A percentile compares a stretch with the other conserved stretches of the same genome.
phyloP scores from a whole-genome alignment of 2,797 vertebrate species.

The Melanotaenia boesemani region DNA sequence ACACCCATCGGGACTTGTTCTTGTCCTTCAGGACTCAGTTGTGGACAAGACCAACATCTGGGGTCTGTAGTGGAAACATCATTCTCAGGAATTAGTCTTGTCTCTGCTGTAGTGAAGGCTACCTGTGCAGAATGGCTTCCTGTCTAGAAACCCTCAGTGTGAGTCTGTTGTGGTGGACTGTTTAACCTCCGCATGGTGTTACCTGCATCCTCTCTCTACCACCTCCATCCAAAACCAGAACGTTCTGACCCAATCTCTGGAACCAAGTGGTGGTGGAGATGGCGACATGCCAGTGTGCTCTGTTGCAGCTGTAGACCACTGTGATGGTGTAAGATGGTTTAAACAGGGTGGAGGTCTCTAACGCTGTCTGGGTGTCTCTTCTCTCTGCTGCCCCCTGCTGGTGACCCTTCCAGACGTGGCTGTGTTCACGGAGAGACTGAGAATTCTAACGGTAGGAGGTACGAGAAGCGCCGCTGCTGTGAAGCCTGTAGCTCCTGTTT shows the following conservation, averaged over 20 bases:
- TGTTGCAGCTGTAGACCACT: neutral
- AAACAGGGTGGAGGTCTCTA: slow-evolving; percentile 58
- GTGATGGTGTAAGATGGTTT: slow-evolving; percentile 9
- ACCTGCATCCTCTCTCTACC: slow-evolving; percentile 25
- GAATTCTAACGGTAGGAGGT: slow-evolving; percentile 97
- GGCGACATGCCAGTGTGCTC: slow-evolving; percentile 7
- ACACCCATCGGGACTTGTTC: too few relatives aligned
- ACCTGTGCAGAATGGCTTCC: slow-evolving; percentile 36
- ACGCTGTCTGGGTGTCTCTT: slow-evolving; percentile 75
- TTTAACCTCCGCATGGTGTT: slow-evolving; percentile 41
- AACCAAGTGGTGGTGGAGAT: slow-evolving; percentile 26
- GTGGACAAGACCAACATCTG: too few relatives aligned
- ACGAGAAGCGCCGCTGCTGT: slow-evolving; percentile 67
- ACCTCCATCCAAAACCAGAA: neutral
- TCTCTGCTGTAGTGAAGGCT: slow-evolving; percentile 8
- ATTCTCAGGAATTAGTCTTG: slow-evolving; percentile 2
- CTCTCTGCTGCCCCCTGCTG: slow-evolving; percentile 73
- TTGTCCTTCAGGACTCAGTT: too few relatives aligned
- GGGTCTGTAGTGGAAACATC: neutral
- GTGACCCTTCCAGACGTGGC: slow-evolving; percentile 86
- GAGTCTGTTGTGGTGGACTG: slow-evolving; percentile 23
- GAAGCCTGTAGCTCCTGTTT: slow-evolving; percentile 8
- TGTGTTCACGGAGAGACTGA: slow-evolving; percentile 93
- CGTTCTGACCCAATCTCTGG: neutral
- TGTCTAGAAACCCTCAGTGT: neutral